phyloP scores from a whole-genome alignment of 1,140 invertebrate species.

The Hyles euphorbiae region DNA sequence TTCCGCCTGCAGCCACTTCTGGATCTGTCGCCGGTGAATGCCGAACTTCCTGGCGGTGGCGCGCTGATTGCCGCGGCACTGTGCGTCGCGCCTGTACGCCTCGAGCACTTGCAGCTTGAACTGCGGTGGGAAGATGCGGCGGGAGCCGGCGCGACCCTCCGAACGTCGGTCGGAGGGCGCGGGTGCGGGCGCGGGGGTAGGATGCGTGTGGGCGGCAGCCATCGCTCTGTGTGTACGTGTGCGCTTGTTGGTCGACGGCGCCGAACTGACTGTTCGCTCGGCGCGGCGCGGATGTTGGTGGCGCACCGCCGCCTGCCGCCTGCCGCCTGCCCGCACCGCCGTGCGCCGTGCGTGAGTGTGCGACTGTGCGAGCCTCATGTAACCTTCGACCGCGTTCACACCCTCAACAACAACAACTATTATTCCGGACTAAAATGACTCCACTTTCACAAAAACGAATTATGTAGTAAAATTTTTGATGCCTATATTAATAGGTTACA shows the following conservation, averaged over 20 bases:
- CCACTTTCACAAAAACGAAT: no score
- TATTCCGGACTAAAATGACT: no score
- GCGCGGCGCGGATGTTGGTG: constrained; percentile 65
- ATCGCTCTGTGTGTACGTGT: constrained; percentile 48
- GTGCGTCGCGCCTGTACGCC: constrained; percentile 87
- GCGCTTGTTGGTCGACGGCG: constrained; percentile 59
- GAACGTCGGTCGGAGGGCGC: constrained; percentile 70
- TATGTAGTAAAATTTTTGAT: no score
- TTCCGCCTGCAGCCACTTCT: constrained; percentile 92
- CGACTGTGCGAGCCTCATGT: constrained; percentile 63
- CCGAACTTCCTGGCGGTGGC: constrained; percentile 91
- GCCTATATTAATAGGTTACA: no score
- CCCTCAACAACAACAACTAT: no score
- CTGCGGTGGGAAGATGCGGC: constrained; percentile 88
- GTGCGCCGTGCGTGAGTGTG: constrained; percentile 68
- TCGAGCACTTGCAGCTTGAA: constrained; percentile 91
- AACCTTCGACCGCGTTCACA: constrained; percentile 35
- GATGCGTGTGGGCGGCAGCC: constrained; percentile 61
- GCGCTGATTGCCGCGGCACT: constrained; percentile 89
- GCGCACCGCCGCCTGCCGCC: constrained; percentile 73
- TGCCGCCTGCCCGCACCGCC: constrained; percentile 24
- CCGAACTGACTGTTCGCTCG: constrained; percentile 68
- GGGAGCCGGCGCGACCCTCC: constrained; percentile 79
- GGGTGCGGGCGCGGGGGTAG: constrained; percentile 57
- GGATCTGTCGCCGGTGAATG: constrained; percentile 89